A percentile compares a stretch with the other conserved stretches of the same genome.
Conservation (phyloP, 2,113 vertebrate species). For the Cyrtonyx montezumae region DNA sequence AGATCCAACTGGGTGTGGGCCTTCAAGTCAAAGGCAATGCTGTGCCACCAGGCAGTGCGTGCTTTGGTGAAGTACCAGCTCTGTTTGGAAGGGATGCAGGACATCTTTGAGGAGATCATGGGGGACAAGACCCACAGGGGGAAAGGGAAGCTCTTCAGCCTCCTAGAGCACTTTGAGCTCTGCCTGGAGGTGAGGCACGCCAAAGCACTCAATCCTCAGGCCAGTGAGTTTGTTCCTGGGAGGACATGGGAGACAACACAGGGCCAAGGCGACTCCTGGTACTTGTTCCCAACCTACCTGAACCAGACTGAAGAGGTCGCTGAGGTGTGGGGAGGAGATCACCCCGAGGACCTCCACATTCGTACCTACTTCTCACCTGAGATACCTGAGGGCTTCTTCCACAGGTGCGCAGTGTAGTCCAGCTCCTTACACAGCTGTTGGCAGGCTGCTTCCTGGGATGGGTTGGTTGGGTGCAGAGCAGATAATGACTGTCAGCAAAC, state of each 20-base stretch:
- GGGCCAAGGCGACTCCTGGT: conserved; percentile 27
- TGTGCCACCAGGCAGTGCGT: conserved; percentile 70
- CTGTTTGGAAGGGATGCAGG: not conserved
- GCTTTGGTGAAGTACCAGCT: conserved; percentile 75
- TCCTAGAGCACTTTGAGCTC: conserved; percentile 78
- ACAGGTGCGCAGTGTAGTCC: conserved; percentile 61
- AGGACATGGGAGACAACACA: conserved; percentile 1
- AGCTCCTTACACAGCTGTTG: not conserved
- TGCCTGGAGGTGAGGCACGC: conserved; percentile 65
- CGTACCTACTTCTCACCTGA: conserved; percentile 72
- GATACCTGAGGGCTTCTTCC: conserved; percentile 78
- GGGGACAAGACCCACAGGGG: conserved; percentile 47
- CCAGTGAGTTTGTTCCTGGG: conserved; percentile 71
- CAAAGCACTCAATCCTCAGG: conserved; percentile 56
- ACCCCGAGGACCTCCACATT: conserved; percentile 66
- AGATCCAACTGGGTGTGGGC: conserved; percentile 63
- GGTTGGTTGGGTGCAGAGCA: rapidly evolving
- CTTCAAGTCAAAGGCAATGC: conserved; percentile 69
- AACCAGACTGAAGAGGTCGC: conserved; percentile 60
- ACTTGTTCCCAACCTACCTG: conserved; percentile 77
- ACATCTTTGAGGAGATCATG: conserved; percentile 74
- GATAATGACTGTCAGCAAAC: not conserved
- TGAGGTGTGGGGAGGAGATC: conserved; percentile 73
- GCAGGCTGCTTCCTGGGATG: not conserved
- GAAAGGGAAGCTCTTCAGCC: conserved; percentile 72